Percentiles rank a stretch among this genome's conserved stretches.
phyloP scores from a whole-genome alignment of 2,888 invertebrate genomes.

The Phymatocera aterrima region DNA sequence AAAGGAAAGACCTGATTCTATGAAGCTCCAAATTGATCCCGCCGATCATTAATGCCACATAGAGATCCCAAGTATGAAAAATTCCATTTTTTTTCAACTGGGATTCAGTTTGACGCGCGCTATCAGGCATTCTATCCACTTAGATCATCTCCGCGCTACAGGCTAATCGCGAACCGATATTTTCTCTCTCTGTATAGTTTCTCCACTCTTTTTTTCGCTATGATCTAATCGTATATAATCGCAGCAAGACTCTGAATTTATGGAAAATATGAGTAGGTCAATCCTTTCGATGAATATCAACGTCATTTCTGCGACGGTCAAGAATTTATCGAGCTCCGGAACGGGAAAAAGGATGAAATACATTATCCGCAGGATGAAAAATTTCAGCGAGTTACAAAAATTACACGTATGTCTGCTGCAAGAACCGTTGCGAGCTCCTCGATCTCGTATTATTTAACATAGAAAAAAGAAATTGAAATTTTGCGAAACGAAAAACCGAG shows the following conservation, averaged over 20 bases:
- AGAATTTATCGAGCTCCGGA: too few relatives aligned
- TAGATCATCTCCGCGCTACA: background rate
- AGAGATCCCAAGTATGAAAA: background rate
- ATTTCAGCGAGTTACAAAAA: too few relatives aligned
- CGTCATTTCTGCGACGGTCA: background rate
- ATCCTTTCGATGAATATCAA: background rate
- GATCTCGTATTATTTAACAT: too few relatives aligned
- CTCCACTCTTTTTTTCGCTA: background rate
- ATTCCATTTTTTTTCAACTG: background rate
- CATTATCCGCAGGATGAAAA: too few relatives aligned
- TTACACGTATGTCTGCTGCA: too few relatives aligned
- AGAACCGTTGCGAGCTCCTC: too few relatives aligned
- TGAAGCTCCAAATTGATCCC: background rate
- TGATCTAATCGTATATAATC: background rate
- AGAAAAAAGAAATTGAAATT: too few relatives aligned
- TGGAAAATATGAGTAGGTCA: background rate
- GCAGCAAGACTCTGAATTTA: background rate
- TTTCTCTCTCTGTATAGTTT: background rate
- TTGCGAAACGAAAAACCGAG: too few relatives aligned
- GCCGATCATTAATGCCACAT: too few relatives aligned
- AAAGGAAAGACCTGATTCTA: background rate
- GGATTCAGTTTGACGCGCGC: constrained; percentile 11
- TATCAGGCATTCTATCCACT: background rate
- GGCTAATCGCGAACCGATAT: background rate
- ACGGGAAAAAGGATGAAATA: too few relatives aligned